Evolutionary conservation across 2,113 vertebrate genomes (phyloP).

Genomic region (Petrocephalus zakoni): DNA sequence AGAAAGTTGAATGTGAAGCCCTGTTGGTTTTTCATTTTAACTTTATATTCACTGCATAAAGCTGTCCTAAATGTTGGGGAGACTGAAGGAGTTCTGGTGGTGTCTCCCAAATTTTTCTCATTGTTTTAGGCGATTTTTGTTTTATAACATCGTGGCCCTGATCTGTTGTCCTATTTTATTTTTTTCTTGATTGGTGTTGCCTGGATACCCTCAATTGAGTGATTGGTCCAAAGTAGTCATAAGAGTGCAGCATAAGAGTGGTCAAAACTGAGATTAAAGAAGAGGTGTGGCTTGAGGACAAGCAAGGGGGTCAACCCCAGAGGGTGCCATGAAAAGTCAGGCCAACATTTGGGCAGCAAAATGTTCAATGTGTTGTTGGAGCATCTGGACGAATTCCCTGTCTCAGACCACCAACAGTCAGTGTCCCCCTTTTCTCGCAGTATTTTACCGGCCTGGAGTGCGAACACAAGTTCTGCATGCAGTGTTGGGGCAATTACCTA

Average conservation of each 20-base stretch:
- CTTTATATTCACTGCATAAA: background rate
- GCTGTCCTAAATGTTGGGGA: background rate
- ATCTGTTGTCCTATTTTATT: too few relatives aligned
- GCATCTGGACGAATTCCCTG: background rate
- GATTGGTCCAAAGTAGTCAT: background rate
- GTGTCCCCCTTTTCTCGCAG: slow-evolving; percentile 52
- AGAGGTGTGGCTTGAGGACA: background rate
- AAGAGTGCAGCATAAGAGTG: background rate
- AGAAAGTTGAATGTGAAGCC: background rate
- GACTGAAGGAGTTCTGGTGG: background rate
- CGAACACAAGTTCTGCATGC: slow-evolving; percentile 99
- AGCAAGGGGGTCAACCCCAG: background rate
- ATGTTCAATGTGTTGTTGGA: background rate
- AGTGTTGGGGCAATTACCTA: slow-evolving; percentile 99
- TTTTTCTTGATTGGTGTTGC: background rate
- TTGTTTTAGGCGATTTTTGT: background rate
- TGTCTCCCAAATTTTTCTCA: background rate
- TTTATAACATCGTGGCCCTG: too few relatives aligned
- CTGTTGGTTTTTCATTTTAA: background rate
- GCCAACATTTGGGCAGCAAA: background rate
- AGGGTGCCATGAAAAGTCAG: background rate
- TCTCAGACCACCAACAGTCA: background rate
- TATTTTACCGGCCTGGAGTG: slow-evolving; percentile 98
- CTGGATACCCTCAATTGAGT: background rate
- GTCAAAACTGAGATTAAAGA: background rate